Percentiles rank a stretch among this genome's conserved stretches.
phyloP scores from a whole-genome alignment of 2,888 invertebrate species.

The Stegana nigrithorax region DNA sequence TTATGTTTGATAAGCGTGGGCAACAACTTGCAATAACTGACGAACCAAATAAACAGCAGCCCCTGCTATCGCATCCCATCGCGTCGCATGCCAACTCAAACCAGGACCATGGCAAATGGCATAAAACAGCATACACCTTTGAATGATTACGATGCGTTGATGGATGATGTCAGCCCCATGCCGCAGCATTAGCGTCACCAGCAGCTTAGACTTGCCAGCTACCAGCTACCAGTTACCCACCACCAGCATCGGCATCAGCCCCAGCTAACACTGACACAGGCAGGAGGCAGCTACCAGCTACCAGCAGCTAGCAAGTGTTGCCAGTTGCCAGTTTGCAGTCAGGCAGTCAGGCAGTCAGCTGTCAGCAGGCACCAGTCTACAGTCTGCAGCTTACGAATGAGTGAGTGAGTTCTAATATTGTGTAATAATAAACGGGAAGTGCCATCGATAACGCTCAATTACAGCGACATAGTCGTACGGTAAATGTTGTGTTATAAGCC shows the following conservation, averaged over 20 bases:
- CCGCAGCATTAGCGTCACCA: neutral
- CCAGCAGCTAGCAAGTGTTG: conserved; percentile 25
- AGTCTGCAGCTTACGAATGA: too few relatives aligned
- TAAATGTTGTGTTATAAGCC: conserved; percentile 69
- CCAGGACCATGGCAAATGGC: conserved; percentile 22
- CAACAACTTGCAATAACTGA: conserved; percentile 16
- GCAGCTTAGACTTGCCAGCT: neutral
- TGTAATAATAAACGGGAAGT: conserved; percentile 13
- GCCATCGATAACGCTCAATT: conserved; percentile 47
- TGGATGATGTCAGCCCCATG: conserved; percentile 5
- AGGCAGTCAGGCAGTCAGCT: neutral
- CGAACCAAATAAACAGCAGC: too few relatives aligned
- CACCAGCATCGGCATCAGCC: neutral
- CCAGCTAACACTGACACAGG: neutral
- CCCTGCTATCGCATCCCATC: conserved; percentile 4
- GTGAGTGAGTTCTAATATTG: neutral
- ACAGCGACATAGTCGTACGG: conserved; percentile 70
- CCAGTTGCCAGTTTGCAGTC: too few relatives aligned
- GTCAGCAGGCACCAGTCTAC: neutral
- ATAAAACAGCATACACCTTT: neutral
- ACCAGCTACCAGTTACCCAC: neutral
- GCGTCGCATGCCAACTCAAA: conserved; percentile 33
- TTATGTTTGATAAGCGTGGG: conserved; percentile 8
- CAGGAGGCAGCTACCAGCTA: neutral
- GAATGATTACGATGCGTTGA: conserved; percentile 42